These are phyloP conservation scores for Bombus balteatus DNA, from an alignment of 1,140 invertebrate genomes.

Conservation along the genomic window DNA sequence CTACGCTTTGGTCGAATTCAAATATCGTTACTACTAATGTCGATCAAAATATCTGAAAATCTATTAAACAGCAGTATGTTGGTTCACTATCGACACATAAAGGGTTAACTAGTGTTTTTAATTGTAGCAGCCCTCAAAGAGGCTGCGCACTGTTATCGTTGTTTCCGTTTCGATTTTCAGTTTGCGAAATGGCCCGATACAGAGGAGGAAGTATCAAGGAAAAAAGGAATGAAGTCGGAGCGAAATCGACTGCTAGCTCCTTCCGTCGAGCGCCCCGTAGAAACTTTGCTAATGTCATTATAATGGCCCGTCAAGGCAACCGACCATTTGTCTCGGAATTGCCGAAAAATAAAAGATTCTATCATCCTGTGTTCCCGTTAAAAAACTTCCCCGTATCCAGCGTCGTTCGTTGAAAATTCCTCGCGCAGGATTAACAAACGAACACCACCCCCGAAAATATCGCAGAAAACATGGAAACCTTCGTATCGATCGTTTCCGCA, in stretches of 20 bases:
- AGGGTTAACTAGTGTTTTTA: neutral
- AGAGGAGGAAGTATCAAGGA: neutral
- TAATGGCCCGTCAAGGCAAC: slow-evolving; percentile 66
- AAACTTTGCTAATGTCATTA: slow-evolving; percentile 67
- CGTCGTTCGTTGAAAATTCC: neutral
- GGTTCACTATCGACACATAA: neutral
- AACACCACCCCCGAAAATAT: neutral
- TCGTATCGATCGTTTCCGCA: neutral
- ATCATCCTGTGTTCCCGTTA: neutral
- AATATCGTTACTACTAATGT: neutral
- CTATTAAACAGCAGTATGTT: too few species aligned
- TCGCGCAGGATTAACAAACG: neutral
- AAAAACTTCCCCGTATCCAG: neutral
- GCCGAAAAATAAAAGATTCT: slow-evolving; percentile 63
- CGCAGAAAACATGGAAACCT: neutral
- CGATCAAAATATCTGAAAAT: too few species aligned
- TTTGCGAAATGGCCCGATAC: neutral
- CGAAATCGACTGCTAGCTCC: slow-evolving; percentile 43
- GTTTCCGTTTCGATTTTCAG: neutral
- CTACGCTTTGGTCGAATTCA: neutral
- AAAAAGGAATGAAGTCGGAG: slow-evolving; percentile 20
- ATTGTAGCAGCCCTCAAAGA: neutral
- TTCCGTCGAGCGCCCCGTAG: slow-evolving; percentile 24
- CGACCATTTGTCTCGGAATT: slow-evolving; percentile 67
- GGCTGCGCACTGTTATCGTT: neutral